Evolutionary conservation across 1,140 invertebrate species (phyloP), one percentile per base, ranked within the genome.

Genomic region (Teleopsis dalmanni): DNA sequence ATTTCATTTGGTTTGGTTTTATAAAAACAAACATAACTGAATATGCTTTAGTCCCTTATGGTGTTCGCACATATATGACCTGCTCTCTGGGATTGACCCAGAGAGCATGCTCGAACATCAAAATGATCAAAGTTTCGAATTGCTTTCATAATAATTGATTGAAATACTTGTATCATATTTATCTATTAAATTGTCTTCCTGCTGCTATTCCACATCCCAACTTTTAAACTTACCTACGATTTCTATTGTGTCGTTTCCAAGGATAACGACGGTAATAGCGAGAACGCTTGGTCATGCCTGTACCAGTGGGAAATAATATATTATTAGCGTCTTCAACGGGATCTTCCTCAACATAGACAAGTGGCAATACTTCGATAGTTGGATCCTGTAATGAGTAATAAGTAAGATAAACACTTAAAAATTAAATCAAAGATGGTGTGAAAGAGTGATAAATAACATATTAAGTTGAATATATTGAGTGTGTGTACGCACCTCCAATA

Each of bases 231-330:
- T 58, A 71, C 60, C 58, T 59, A 41, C 65, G 58, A 50, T 62
- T 64, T 46, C 70, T 62, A 16, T 68, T 66, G 57, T 79, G 77
- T 27, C 79, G 65, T 60, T 81, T 81, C 74, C 76, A 79, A 6
- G 78, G 78, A 65, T 79, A 81, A 35, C 75, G 73, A 46, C 78
- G 71, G 53, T 80, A 80, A 52, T 78, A 79, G 40, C 77, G 73
- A 3, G 77, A 76, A 43, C 77, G 67, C 50, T 80, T 81, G 0
- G 56, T 47, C 22, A 59, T 64, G n/a, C 43, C 42, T 21, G 23
- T 8, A 4, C 27, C 25, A 3, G 29, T 5, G 4, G n/a, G n/a
- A 21, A 18, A 51, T 6, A 25, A 26, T 4, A 45, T 7, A 37
- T 35, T 52, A 14, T 21, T 48, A 18, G 26, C 37, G 14, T 29